Conservation (phyloP, 2,888 invertebrate species). For the Eilema caniola region DNA sequence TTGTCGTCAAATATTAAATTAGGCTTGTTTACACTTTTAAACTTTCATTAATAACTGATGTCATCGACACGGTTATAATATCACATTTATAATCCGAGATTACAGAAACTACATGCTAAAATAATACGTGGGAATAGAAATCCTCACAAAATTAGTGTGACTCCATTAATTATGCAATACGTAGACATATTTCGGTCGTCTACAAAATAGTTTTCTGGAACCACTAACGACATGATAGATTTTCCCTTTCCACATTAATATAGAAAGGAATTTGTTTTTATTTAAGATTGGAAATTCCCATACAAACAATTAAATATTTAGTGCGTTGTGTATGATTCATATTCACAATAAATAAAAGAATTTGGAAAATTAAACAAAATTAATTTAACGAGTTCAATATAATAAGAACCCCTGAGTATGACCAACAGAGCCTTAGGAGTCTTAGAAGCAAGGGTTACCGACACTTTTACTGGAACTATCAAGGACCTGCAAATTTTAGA, state of each 20-base stretch:
- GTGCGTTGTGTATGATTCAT: conserved; percentile 12
- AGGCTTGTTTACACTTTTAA: conserved; percentile 1
- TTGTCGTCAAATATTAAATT: background rate
- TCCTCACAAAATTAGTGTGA: conserved; percentile 60
- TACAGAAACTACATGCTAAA: conserved; percentile 15
- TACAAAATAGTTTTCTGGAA: conserved; percentile 68
- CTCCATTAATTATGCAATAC: conserved; percentile 65
- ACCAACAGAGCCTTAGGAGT: no score
- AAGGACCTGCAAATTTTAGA: background rate
- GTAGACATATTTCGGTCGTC: conserved; percentile 72
- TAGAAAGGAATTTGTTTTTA: conserved; percentile 45
- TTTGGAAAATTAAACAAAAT: conserved; percentile 5
- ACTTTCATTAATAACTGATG: conserved; percentile 17
- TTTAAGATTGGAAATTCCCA: conserved; percentile 25
- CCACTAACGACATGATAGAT: conserved; percentile 59
- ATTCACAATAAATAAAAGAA: conserved; percentile 11
- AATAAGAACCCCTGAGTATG: background rate
- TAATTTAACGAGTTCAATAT: background rate
- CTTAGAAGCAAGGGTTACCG: background rate
- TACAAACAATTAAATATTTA: conserved; percentile 22
- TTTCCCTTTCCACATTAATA: conserved; percentile 52
- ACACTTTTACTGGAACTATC: background rate
- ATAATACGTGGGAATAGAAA: conserved; percentile 43
- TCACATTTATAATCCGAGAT: conserved; percentile 16
- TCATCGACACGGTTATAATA: conserved; percentile 9